These are phyloP conservation scores for Orcinus orca DNA, from an alignment of 2,113 vertebrate genomes.

Conservation along the genomic window DNA sequence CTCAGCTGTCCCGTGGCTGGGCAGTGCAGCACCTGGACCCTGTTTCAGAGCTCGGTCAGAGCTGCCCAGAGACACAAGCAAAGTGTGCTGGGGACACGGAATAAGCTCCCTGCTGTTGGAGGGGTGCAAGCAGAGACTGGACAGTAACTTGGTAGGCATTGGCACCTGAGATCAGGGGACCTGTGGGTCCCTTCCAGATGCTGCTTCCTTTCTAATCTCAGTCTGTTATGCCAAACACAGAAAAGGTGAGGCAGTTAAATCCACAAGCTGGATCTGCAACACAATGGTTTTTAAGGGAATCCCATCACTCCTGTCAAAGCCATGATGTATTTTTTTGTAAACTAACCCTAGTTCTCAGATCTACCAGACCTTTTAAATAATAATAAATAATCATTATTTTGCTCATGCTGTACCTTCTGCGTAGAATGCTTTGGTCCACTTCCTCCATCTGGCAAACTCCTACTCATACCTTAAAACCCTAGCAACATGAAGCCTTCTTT, in stretches of 20 bases:
- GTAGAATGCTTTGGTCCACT: background rate
- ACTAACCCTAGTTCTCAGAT: background rate
- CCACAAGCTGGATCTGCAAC: background rate
- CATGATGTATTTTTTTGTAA: background rate
- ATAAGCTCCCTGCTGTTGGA: background rate
- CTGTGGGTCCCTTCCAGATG: background rate
- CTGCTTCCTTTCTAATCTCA: background rate
- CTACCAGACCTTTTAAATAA: background rate
- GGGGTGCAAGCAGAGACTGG: background rate
- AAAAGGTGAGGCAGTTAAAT: background rate
- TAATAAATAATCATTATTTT: background rate
- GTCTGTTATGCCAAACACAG: background rate
- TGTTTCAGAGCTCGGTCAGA: background rate
- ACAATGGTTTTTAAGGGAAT: background rate
- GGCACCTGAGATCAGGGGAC: background rate
- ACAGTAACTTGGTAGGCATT: background rate
- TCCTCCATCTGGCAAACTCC: background rate
- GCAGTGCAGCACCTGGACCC: background rate
- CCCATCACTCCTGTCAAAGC: background rate
- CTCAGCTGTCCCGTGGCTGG: background rate
- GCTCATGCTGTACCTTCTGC: background rate
- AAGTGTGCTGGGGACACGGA: background rate
- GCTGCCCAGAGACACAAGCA: background rate
- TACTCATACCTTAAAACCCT: background rate
- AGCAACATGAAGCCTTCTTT: background rate